Evolutionary conservation across 2,888 invertebrate species (phyloP).

Genomic region (Epicampocera succincta): DNA sequence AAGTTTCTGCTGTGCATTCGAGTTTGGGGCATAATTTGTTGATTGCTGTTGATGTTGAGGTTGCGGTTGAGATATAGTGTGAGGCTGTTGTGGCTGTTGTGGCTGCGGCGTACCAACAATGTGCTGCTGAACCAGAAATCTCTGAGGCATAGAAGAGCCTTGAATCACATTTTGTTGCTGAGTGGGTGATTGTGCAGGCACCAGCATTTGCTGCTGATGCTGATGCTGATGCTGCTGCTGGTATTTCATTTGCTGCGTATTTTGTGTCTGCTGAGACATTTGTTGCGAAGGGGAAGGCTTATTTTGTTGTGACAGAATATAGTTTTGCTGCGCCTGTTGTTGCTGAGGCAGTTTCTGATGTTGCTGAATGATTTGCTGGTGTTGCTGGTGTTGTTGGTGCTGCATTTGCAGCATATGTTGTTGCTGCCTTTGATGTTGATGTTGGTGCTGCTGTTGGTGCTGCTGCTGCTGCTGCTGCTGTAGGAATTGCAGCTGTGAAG

Average conservation of each 20-base stretch:
- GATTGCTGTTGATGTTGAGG: slow-evolving; percentile 49
- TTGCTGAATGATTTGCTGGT: slow-evolving; percentile 72
- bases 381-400: slow-evolving; percentile 72
- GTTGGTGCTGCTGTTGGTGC: no score
- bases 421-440: slow-evolving; percentile 71
- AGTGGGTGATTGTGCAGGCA: slow-evolving; percentile 48
- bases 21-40: slow-evolving; percentile 26
- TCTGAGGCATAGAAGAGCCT: slow-evolving; percentile 75
- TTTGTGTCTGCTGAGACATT: slow-evolving; percentile 60
- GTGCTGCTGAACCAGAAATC: slow-evolving; percentile 76
- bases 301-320: slow-evolving; percentile 70
- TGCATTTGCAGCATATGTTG: slow-evolving; percentile 70
- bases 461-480: slow-evolving; percentile 72
- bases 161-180: slow-evolving; percentile 75
- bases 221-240: slow-evolving; percentile 67
- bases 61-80: slow-evolving; percentile 29
- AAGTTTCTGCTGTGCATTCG: slow-evolving; percentile 36
- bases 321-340: slow-evolving; percentile 68
- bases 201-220: slow-evolving; percentile 67
- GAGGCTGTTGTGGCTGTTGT: slow-evolving; percentile 33
- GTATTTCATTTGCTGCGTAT: slow-evolving; percentile 43
- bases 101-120: slow-evolving; percentile 72
- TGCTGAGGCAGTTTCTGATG: slow-evolving; percentile 70
- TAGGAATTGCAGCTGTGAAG: slow-evolving; percentile 57
- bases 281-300: slow-evolving; percentile 69